Evolutionary conservation across 2,797 vertebrate genomes (phyloP).

Genomic region (Pseudomugil gertrudae): DNA sequence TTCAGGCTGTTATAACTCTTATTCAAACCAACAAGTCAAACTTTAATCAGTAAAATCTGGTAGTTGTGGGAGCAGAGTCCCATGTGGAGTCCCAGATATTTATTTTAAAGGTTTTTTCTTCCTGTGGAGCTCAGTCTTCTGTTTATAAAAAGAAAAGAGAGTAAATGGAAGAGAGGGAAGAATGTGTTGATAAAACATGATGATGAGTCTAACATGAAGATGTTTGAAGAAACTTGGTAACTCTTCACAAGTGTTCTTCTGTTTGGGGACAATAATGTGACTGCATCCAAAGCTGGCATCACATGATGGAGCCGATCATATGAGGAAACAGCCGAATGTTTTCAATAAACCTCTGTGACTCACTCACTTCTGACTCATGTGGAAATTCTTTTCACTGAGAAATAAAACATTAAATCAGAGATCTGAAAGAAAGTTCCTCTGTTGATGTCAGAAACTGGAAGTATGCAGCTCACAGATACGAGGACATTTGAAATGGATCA

Average conservation of each 20-base stretch:
- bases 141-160: background rate
- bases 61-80: background rate
- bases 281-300: constrained; percentile 35
- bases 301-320: constrained; percentile 55
- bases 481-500: too few relatives aligned
- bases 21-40: background rate
- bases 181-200: background rate
- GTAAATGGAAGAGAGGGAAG: background rate
- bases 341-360: constrained; percentile 54
- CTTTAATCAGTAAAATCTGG: background rate
- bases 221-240: too few relatives aligned
- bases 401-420: constrained; percentile 16
- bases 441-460: constrained; percentile 14
- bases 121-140: background rate
- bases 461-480: too few relatives aligned
- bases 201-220: too few relatives aligned
- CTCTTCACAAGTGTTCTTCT: constrained; percentile 28
- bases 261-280: constrained; percentile 21
- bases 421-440: constrained; percentile 1
- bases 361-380: constrained; percentile 61
- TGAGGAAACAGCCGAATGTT: constrained; percentile 53
- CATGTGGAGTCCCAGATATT: background rate
- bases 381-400: constrained; percentile 27
- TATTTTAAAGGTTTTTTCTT: background rate
- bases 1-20: too few relatives aligned